These are phyloP conservation scores for Xanthia icteritia DNA, from an alignment of 2,888 invertebrate genomes.

Conservation along the genomic window DNA sequence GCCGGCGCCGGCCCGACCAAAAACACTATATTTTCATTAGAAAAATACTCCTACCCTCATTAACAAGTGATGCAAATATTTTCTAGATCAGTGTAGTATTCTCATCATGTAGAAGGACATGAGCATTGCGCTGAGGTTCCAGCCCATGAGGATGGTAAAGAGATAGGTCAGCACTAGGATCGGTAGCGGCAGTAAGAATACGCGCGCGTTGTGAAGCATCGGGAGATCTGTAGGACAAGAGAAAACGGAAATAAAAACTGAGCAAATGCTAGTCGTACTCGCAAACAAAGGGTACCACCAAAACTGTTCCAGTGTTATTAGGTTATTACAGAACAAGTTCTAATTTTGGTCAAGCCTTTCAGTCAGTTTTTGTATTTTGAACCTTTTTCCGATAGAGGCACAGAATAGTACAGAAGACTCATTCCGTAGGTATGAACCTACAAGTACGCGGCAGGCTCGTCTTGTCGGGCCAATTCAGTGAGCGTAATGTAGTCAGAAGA, in stretches of 20 bases:
- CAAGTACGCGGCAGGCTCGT: too few relatives aligned
- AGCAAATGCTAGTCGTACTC: background rate
- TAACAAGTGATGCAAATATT: constrained; percentile 37
- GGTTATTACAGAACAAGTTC: background rate
- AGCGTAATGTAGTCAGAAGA: too few relatives aligned
- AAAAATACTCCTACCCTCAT: constrained; percentile 11
- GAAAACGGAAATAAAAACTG: background rate
- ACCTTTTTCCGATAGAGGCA: background rate
- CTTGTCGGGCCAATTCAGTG: too few relatives aligned
- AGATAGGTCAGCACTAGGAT: constrained; percentile 94
- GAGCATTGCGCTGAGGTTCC: constrained; percentile 95
- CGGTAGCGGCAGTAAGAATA: constrained; percentile 96
- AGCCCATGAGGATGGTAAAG: constrained; percentile 93
- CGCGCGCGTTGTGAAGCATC: constrained; percentile 95
- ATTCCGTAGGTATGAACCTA: too few relatives aligned
- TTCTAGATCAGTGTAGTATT: constrained; percentile 86
- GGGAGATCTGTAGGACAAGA: constrained; percentile 92
- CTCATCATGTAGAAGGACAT: constrained; percentile 96
- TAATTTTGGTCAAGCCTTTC: background rate
- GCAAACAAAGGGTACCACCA: background rate
- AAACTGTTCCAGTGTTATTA: background rate
- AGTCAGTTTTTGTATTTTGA: background rate
- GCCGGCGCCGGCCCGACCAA: background rate
- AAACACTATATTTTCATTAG: background rate
- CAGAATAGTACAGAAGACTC: too few relatives aligned